These are phyloP conservation scores for Periparus ater DNA, from an alignment of 2,797 vertebrate genomes.

Conservation along the genomic window DNA sequence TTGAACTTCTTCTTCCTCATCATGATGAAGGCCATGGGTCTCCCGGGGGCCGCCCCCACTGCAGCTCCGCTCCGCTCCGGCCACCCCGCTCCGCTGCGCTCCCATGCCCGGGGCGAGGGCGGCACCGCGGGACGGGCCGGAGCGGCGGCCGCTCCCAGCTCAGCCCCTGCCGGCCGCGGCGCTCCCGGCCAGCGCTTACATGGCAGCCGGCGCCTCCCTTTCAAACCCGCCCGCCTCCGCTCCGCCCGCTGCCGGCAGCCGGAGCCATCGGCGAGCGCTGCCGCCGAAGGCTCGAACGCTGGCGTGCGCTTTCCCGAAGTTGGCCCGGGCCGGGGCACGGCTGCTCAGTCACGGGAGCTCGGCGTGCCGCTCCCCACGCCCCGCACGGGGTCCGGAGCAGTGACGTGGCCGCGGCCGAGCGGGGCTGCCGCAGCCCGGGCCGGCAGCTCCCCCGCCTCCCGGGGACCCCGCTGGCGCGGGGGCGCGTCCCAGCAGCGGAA, in stretches of 20 bases:
- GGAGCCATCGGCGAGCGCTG: background rate
- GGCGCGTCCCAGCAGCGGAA: background rate
- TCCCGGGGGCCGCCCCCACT: background rate
- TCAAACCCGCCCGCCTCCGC: slow-evolving; percentile 42
- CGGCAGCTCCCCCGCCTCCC: background rate
- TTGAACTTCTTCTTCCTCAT: slow-evolving; percentile 99
- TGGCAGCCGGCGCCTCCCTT: slow-evolving; percentile 30
- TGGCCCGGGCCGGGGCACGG: rapidly evolving
- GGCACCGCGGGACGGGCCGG: background rate
- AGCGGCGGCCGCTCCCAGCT: background rate
- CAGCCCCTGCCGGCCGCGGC: background rate
- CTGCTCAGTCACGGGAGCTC: rapidly evolving
- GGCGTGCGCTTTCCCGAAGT: rapidly evolving
- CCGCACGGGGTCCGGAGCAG: background rate
- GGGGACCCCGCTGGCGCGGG: rapidly evolving
- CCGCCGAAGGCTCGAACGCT: rapidly evolving
- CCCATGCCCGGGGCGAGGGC: slow-evolving; percentile 1
- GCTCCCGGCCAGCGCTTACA: background rate
- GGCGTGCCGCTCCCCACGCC: background rate
- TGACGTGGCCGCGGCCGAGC: background rate
- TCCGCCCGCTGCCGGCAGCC: background rate
- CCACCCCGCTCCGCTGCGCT: slow-evolving; percentile 23
- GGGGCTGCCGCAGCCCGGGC: background rate
- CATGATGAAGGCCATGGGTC: slow-evolving; percentile 86
- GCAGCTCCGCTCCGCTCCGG: slow-evolving; percentile 5